Base-by-base conservation (phyloP, 53 echinoderm and acorn worm species). In the Pentamera pediparva region DNA sequence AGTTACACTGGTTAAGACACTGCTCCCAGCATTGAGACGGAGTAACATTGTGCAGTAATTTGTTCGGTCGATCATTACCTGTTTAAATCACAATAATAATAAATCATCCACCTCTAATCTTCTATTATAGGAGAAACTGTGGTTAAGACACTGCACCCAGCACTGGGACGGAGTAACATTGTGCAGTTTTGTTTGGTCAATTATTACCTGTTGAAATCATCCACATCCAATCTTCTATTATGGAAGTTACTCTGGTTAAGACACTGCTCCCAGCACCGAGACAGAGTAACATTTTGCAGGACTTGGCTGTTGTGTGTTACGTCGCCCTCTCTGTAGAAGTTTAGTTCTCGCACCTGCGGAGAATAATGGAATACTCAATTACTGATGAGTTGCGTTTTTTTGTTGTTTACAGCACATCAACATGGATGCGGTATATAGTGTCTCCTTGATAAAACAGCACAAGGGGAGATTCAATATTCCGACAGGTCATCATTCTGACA, bases 261-360 rank as follows among this genome's bases (percentile, higher is more conserved):
- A 57, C 98, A 96, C 28, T 96, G 67, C 7, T 85, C 81, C 98
- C 91, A 96, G 75, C 98, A 96, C 11, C 84, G 62, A n/a, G 34
- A 36, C 9, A 92, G 50, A 9, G 75, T 88, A 51, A 62, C 81
- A 13, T 79, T 58, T 6, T 38, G 65, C 5, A 95, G 63, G 6
- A 32, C 39, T 63, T 96, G 91, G 30, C 72, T 80, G 49, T 82
- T 82, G 31, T 53, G 75, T 6, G 91, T 92, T 1, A 67, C 30
- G 53, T 96, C 92, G 7, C 86, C 98, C 31, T 96, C 98, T 31
- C 38, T 18, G 52, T 89, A 83, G 54, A 96, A 80, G 54, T 92
- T 84, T 35, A 84, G 15, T 32, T 88, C 80, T 22, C 89, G 75
- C 33, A 96, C 70, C 98, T 96, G 39, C 7, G 20, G 41, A 22